phyloP scores from a whole-genome alignment of 2,888 invertebrate genomes.

The Desoria tigrina region DNA sequence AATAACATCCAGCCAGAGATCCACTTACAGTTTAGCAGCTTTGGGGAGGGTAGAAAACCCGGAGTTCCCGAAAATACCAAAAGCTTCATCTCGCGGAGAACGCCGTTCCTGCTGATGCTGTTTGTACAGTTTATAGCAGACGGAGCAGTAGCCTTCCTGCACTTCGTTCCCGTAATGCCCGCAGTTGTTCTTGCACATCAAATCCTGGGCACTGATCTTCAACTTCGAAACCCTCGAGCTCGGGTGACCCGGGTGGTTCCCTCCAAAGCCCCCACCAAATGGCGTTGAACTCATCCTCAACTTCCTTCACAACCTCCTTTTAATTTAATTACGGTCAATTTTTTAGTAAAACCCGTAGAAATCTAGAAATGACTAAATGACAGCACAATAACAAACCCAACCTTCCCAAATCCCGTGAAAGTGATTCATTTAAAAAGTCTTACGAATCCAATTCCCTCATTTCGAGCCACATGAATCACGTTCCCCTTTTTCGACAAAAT shows the following conservation, averaged over 20 bases:
- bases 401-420: no score
- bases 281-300: not conserved
- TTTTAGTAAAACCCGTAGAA: no score
- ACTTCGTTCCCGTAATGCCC: constrained; percentile 96
- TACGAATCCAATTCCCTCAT: no score
- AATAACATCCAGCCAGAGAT: no score
- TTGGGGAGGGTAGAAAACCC: constrained; percentile 51
- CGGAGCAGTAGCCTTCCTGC: constrained; percentile 97
- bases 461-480: no score
- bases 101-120: constrained; percentile 54
- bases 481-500: no score
- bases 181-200: constrained; percentile 91
- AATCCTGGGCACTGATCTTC: constrained; percentile 60
- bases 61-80: constrained; percentile 39
- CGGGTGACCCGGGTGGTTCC: not conserved
- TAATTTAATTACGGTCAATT: no score
- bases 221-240: constrained; percentile 32
- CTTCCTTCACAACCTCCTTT: not conserved
- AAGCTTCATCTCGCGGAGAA: constrained; percentile 9
- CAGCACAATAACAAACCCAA: no score
- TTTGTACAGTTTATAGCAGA: constrained; percentile 84
- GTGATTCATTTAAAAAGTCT: no score
- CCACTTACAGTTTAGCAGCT: constrained; percentile 52
- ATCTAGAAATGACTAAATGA: no score
- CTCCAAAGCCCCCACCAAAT: not conserved